phyloP scores from a whole-genome alignment of 2,888 invertebrate genomes.

The Ligdia adustata region DNA sequence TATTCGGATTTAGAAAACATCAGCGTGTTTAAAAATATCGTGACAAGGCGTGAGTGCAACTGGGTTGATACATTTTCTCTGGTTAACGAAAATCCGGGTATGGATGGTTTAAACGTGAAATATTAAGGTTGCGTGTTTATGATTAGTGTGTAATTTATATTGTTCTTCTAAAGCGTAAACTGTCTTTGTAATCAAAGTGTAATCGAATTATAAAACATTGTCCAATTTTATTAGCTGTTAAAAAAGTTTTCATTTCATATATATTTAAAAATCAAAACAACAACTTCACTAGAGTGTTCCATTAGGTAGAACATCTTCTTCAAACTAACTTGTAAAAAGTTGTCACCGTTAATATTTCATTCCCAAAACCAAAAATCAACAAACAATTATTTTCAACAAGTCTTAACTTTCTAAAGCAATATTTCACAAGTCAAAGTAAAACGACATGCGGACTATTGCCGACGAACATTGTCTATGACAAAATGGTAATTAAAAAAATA shows the following conservation, averaged over 20 bases:
- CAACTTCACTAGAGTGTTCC: too few relatives aligned
- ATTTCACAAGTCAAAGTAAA: conserved; percentile 30
- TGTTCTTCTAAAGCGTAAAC: too few relatives aligned
- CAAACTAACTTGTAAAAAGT: not conserved
- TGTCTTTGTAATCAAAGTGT: too few relatives aligned
- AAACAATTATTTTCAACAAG: conserved; percentile 11
- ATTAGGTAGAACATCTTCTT: too few relatives aligned
- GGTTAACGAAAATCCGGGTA: too few relatives aligned
- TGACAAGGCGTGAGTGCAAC: conserved; percentile 37
- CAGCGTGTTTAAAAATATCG: conserved; percentile 44
- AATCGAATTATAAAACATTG: too few relatives aligned
- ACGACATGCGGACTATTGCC: conserved; percentile 28
- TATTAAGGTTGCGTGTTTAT: too few relatives aligned
- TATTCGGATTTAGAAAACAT: conserved; percentile 65
- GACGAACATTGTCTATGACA: conserved; percentile 37
- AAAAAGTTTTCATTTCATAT: too few relatives aligned
- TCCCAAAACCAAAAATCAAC: not conserved
- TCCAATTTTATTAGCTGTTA: too few relatives aligned
- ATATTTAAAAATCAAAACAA: too few relatives aligned
- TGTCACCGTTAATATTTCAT: not conserved
- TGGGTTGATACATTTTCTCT: conserved; percentile 21
- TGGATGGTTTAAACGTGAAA: too few relatives aligned
- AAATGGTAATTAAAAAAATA: conserved; percentile 40
- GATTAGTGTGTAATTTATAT: too few relatives aligned
- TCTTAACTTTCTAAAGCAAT: conserved; percentile 28